Percentiles rank a stretch among this genome's conserved stretches.
Evolutionary conservation across 1,140 invertebrate species (phyloP).

Genomic region (Aporrectodea caliginosa): DNA sequence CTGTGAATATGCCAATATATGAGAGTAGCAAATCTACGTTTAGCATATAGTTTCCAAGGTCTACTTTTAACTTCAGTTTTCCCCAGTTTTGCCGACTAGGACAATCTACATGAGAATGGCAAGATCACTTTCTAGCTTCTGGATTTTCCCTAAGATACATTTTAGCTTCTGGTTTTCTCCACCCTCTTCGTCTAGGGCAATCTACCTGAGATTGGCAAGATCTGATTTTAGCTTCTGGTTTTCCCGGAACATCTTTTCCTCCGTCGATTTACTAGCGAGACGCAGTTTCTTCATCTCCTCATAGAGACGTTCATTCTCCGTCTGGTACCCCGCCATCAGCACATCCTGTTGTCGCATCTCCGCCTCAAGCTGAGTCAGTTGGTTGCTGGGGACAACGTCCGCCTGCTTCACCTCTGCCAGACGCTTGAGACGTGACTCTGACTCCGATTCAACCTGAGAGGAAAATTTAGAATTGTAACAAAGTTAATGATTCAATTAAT

Average conservation of each 20-base stretch:
- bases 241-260: conserved; percentile 51
- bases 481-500: too few relatives aligned
- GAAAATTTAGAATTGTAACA: too few relatives aligned
- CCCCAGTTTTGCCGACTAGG: too few relatives aligned
- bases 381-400: conserved; percentile 37
- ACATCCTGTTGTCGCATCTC: conserved; percentile 49
- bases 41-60: too few relatives aligned
- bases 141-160: too few relatives aligned
- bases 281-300: conserved; percentile 45
- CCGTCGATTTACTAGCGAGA: conserved; percentile 42
- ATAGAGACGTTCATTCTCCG: conserved; percentile 51
- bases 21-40: too few relatives aligned
- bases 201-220: conserved; percentile 44
- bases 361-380: conserved; percentile 40
- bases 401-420: conserved; percentile 14
- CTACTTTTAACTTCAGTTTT: too few relatives aligned
- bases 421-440: background rate
- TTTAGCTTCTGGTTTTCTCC: too few relatives aligned
- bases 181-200: too few relatives aligned
- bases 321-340: conserved; percentile 49
- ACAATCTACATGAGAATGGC: too few relatives aligned
- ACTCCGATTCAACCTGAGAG: background rate
- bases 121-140: too few relatives aligned
- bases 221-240: conserved; percentile 49
- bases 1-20: too few relatives aligned